Evolutionary conservation across 2,113 vertebrate species (phyloP), one percentile per base, ranked within the genome.

Genomic region (Mormoops blainvillei): DNA sequence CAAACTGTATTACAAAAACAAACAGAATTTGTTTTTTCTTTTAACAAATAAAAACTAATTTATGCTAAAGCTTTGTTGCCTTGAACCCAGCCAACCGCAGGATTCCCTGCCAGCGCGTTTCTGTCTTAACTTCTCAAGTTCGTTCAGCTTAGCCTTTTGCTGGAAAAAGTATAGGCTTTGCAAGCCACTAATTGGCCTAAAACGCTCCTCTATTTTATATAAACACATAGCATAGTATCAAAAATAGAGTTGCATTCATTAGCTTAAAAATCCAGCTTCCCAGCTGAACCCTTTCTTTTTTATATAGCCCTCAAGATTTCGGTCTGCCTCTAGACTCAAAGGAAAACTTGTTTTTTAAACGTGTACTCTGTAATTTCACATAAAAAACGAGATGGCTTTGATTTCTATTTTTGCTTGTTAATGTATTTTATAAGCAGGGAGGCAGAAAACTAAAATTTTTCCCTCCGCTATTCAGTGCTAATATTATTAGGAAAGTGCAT

Each of bases 181-280:
- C 78, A 96, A 98, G 97, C 97, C 97, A 97, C 97, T 97, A 97
- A 98, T 96, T 96, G 97, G 91, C 91, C 97, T 94, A 96, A 97
- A 97, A 96, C 87, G 73, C 89, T 95, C 91, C 91, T 92, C 91
- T 73, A 96, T 95, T 97, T 97, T 97, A 97, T 93, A 92, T 95
- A 96, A 97, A 97, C 97, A 98, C 96, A 95, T 43, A 56, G 93
- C 82, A 95, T 85, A 94, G 92, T 86, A 97, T 95, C 88, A 96
- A 97, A 97, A 97, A 97, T 98, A 97, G 97, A 96, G 93, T 96
- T 89, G 77, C 74, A 91, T 97, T 97, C 92, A 96, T 97, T 97
- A 97, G 95, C 82, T 56, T 76, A 70, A 96, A 93, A 86, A 78
- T 94, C 87, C 82, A 80, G 78, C 77, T 92, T 93, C 86, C 88